Base-by-base conservation (phyloP, 2,888 invertebrate genomes). In the Pycnomerus fuliginosus region DNA sequence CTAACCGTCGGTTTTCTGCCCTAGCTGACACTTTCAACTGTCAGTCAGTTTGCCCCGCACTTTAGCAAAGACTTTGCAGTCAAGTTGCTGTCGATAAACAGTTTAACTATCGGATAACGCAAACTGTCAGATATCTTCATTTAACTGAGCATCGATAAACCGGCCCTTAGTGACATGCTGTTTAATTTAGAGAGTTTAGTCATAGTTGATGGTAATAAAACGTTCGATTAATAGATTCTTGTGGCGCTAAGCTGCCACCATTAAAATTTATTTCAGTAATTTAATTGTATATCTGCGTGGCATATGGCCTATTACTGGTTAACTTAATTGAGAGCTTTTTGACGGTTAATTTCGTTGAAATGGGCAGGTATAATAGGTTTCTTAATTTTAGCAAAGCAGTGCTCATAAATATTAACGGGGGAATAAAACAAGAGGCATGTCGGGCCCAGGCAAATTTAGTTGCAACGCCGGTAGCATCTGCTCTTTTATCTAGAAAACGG, bases 241-340 rank as follows among this genome's bases (percentile, higher is more conserved):
- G 60, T 53, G 52, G 51, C 46, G 49, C 43, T 52, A 52, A 64
- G 61, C 54, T 60, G 63, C 60, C 55, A 58, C 60, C 55, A 60
- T 64, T 63, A 58, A 64, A 56, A 65, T 65, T 65, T 64, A 66
- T 66, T 62, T 57, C 52, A 52, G 56, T 64, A 61, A 65, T 67
- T 63, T 64, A 67, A 61, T 63, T 64, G 62, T 56, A 60, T 55
- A 48, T 31, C 44, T 53, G 40, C 53, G 56, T 56, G 60, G 56
- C 65, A 67, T 65, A 65, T 65, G 64, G 62, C 52, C 53, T 51
- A 53, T 50, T 10, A n/a, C n/a, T 51, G 33, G 49, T 36, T 35
- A 37, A 48, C 52, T 48, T 49, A 46, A 40, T n/a, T n/a, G n/a
- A n/a, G 41, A 32, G 33, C 25, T 32, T 45, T 44, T 46, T 46